phyloP scores from a whole-genome alignment of 2,113 vertebrate species.

The Stomatorhinus ivindoensis region DNA sequence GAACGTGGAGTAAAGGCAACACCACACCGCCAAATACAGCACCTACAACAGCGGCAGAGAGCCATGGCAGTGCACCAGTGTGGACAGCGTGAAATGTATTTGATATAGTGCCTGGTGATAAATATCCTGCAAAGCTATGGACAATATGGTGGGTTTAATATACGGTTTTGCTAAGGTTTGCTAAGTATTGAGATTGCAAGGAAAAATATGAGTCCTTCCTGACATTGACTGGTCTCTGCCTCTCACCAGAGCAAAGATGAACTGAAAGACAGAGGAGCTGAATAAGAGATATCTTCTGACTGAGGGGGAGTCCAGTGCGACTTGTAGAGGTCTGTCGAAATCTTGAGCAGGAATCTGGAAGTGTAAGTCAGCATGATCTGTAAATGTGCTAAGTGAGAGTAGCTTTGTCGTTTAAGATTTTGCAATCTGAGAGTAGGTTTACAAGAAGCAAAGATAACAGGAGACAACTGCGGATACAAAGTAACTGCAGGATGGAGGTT shows the following conservation, averaged over 20 bases:
- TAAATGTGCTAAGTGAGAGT: neutral
- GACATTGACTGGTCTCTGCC: neutral
- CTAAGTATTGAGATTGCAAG: neutral
- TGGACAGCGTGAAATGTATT: neutral
- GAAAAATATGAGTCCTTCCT: neutral
- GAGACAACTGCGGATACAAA: neutral
- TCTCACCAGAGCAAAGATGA: conserved; percentile 57
- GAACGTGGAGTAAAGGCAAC: conserved; percentile 56
- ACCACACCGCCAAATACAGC: conserved; percentile 62
- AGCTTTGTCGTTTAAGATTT: neutral
- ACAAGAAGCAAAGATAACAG: neutral
- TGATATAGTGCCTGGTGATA: neutral
- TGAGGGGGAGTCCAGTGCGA: conserved; percentile 49
- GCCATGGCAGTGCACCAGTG: neutral
- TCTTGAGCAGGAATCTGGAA: conserved; percentile 52
- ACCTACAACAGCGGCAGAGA: neutral
- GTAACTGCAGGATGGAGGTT: neutral
- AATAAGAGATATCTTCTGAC: conserved; percentile 61
- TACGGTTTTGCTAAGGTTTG: neutral
- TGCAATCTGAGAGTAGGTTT: neutral
- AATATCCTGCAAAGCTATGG: neutral
- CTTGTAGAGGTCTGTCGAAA: conserved; percentile 50
- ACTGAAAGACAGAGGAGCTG: conserved; percentile 58
- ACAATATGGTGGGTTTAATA: neutral
- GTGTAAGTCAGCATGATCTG: neutral